These are phyloP conservation scores for Pollenia angustigena DNA, from an alignment of 2,888 invertebrate genomes.

Conservation along the genomic window DNA sequence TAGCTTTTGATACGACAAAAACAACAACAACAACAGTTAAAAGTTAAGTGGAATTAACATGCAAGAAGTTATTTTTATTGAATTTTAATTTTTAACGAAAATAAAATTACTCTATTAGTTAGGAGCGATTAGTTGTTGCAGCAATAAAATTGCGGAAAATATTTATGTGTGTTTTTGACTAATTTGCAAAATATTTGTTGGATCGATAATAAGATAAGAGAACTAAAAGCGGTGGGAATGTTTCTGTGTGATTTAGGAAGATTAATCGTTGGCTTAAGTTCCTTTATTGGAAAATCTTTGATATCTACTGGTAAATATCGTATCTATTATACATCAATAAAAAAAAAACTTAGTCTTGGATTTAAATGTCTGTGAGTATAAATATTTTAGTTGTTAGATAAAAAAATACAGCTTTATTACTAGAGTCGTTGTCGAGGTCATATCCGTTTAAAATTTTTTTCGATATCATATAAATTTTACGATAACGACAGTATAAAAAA, in stretches of 20 bases:
- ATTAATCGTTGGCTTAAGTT: neutral
- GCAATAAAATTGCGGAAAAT: constrained; percentile 10
- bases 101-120: constrained; percentile 60
- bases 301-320: too few relatives aligned
- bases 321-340: too few relatives aligned
- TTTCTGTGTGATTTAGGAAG: neutral
- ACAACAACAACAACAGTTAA: constrained; percentile 42
- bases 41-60: constrained; percentile 67
- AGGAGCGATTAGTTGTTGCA: constrained; percentile 14
- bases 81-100: constrained; percentile 51
- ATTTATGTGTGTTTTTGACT: constrained; percentile 22
- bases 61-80: constrained; percentile 68
- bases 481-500: too few relatives aligned
- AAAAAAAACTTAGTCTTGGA: too few relatives aligned
- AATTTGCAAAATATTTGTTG: constrained; percentile 20
- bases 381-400: too few relatives aligned
- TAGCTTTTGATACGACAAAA: constrained; percentile 62
- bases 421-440: too few relatives aligned
- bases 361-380: too few relatives aligned
- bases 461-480: too few relatives aligned
- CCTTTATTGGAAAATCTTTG: too few relatives aligned
- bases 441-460: too few relatives aligned
- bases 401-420: too few relatives aligned
- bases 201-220: neutral
- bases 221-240: neutral